Evolutionary conservation across 2,113 vertebrate genomes (phyloP), one percentile per base, ranked within the genome.

Genomic region (Eudorcas thomsonii): DNA sequence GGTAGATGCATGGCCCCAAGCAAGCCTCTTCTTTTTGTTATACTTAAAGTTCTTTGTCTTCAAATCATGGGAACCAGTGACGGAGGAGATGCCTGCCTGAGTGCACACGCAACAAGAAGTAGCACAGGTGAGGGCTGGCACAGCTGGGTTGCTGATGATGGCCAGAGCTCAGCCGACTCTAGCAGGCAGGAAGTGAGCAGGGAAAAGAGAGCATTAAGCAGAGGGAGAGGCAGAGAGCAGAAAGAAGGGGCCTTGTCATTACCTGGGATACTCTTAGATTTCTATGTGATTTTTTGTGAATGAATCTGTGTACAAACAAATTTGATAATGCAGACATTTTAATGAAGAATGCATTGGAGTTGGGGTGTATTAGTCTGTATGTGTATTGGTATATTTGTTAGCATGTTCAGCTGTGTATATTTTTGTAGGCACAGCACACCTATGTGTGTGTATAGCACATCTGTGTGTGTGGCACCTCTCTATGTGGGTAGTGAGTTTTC

Each of bases 361-460:
- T 85, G 19, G 54, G 30, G 45, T 90, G 45, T 95, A 50, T 48
- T 64, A 88, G 71, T 80, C 39, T 96, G 1, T 88, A 30, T 95
- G 2, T 71, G 25, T 96, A 57, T 88, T 88, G 54, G 21, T 48
- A 23, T 57, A 30, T 62, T 74, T 92, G 15, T 92, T 89, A 45
- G n/a, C 91, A 87, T 82, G 15, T 91, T 93, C 52, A 94, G 64
- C 62, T 95, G 4, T 86, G 82, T 95, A 33, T 92, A 48, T 96
- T 50, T 88, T 33, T 60, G 36, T 57, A 15, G 54, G 36, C 84
- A 80, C 17, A 52, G 43, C 5, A n/a, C 64, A 86, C n/a, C 90
- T 82, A 17, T 11, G 8, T 78, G 59, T 54, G 39, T 36, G 12
- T 57, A 5, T 60, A 52, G 39, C 43, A 54, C 14, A 39, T 90